These are phyloP conservation scores for Trichosurus vulpecula DNA, from an alignment of 2,797 vertebrate genomes.

Conservation along the genomic window DNA sequence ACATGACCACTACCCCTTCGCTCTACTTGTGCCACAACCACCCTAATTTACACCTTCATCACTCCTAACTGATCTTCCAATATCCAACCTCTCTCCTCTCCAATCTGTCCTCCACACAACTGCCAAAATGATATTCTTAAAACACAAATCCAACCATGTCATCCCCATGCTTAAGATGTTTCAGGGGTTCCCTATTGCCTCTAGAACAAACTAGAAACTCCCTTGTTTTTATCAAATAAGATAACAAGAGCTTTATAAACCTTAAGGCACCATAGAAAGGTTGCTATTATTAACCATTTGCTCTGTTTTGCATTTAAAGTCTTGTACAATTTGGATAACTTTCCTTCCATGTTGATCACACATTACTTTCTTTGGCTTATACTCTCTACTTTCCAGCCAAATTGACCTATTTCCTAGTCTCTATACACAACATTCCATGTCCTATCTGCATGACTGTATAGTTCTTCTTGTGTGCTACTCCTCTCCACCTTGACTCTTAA, in stretches of 20 bases:
- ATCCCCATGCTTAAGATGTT: neutral
- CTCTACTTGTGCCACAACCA: neutral
- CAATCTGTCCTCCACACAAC: neutral
- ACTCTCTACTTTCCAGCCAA: neutral
- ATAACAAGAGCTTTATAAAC: neutral
- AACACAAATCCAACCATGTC: neutral
- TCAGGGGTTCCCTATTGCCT: neutral
- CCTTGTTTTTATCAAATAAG: neutral
- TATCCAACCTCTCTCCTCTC: neutral
- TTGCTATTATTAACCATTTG: neutral
- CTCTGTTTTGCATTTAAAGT: neutral
- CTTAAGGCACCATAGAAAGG: neutral
- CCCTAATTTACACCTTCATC: neutral
- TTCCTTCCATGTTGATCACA: neutral
- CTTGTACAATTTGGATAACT: neutral
- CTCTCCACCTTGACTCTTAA: neutral
- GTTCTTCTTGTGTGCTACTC: neutral
- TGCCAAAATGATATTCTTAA: neutral
- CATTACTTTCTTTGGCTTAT: neutral
- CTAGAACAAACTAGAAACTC: neutral
- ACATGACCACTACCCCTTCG: neutral
- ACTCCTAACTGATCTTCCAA: neutral
- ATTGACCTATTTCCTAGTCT: neutral
- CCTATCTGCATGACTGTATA: neutral
- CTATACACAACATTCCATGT: neutral